These are phyloP conservation scores for Drosophila sordidapex DNA, from an alignment of 2,888 invertebrate species.

Conservation along the genomic window DNA sequence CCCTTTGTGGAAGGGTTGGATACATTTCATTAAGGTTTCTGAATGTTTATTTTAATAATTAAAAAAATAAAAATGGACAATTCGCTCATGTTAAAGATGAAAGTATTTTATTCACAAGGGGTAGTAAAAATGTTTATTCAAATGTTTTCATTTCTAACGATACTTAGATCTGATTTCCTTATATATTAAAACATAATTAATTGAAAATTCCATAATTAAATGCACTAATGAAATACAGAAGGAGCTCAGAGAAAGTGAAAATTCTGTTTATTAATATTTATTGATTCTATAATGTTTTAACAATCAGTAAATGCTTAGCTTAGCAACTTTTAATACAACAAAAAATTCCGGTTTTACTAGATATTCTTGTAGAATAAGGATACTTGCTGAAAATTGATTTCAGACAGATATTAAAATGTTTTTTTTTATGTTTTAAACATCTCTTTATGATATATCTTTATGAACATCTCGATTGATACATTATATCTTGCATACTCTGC, in stretches of 20 bases:
- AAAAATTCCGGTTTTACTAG: neutral
- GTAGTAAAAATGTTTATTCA: neutral
- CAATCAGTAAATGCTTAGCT: neutral
- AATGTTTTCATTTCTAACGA: neutral
- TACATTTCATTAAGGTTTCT: neutral
- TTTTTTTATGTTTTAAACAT: too few relatives aligned
- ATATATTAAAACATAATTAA: neutral
- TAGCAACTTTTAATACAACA: neutral
- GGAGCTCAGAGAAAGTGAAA: too few relatives aligned
- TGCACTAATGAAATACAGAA: too few relatives aligned
- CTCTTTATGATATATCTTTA: too few relatives aligned
- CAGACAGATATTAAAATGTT: too few relatives aligned
- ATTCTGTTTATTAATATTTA: too few relatives aligned
- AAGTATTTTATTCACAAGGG: neutral
- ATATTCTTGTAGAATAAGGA: neutral
- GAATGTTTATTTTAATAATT: neutral
- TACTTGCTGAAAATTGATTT: too few relatives aligned
- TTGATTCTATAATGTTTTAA: too few relatives aligned
- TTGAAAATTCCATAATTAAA: neutral
- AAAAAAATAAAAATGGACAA: neutral
- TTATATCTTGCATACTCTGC: too few relatives aligned
- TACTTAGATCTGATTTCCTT: neutral
- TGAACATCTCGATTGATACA: too few relatives aligned
- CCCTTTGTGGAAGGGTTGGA: neutral
- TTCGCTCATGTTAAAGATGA: neutral